These are phyloP conservation scores for Orientallactaga sibirica DNA, from an alignment of 2,797 vertebrate species.

Conservation along the genomic window DNA sequence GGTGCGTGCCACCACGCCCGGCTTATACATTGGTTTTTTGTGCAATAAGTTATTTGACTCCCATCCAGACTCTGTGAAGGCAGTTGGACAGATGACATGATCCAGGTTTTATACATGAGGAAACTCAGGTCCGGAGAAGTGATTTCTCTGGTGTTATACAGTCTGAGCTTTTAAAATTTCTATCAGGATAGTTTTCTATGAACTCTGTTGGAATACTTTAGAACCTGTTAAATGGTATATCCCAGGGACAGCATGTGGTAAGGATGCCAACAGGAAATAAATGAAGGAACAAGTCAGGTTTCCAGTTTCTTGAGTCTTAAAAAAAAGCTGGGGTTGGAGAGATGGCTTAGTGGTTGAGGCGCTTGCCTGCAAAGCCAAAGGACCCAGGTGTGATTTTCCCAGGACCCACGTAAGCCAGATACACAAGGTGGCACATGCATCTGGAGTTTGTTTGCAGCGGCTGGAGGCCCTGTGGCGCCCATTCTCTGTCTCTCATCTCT, in stretches of 20 bases:
- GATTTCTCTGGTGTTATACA: not conserved
- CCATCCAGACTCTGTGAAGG: not conserved
- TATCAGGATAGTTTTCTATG: not conserved
- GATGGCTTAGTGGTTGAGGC: no score
- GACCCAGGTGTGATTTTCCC: no score
- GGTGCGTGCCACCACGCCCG: no score
- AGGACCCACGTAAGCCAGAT: no score
- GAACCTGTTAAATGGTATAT: not conserved
- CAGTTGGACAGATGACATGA: not conserved
- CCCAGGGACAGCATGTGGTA: not conserved
- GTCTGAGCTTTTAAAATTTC: not conserved
- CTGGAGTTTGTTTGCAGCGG: no score
- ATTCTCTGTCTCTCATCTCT: no score
- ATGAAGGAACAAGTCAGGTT: not conserved
- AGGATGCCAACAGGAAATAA: not conserved
- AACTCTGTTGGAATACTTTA: not conserved
- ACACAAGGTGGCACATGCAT: no score
- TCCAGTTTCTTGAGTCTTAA: not conserved
- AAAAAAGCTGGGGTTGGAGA: no score
- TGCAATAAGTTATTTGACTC: not conserved
- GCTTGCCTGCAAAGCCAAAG: no score
- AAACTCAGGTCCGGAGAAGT: slow-evolving; percentile 31
- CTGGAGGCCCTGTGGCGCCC: no score
- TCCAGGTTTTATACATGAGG: not conserved
- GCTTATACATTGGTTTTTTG: not conserved